Conservation (phyloP, 2,797 vertebrate species). For the Hydrophis major region DNA sequence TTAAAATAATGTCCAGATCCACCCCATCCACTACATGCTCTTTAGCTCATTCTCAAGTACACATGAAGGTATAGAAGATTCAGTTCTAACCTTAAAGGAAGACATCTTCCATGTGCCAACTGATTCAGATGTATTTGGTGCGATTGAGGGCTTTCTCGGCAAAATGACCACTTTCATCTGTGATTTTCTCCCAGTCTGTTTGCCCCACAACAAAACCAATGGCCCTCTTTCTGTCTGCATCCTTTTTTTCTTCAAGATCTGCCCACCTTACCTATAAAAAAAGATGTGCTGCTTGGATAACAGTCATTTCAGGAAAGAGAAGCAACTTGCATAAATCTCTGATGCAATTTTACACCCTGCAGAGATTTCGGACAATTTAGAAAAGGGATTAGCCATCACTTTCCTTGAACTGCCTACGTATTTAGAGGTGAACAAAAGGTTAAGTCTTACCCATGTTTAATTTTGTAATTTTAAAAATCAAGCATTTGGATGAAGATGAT, state of each 20-base stretch:
- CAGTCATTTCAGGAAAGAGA: slow-evolving; percentile 38
- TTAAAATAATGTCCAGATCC: not conserved
- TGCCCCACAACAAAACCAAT: slow-evolving; percentile 99
- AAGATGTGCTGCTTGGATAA: slow-evolving; percentile 60
- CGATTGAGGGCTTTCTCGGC: slow-evolving; percentile 98
- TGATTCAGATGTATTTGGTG: slow-evolving; percentile 96
- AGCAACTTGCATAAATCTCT: slow-evolving; percentile 5
- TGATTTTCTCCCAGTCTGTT: slow-evolving; percentile 99
- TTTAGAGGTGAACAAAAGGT: not conserved
- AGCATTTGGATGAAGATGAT: not conserved
- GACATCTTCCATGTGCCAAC: slow-evolving; percentile 63
- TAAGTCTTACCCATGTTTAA: slow-evolving; percentile 20
- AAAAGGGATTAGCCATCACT: not conserved
- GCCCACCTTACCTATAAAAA: slow-evolving; percentile 93
- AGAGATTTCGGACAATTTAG: slow-evolving; percentile 17
- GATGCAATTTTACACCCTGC: slow-evolving; percentile 4
- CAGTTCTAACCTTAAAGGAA: slow-evolving; percentile 67
- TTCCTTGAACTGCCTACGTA: not conserved
- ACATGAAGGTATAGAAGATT: not conserved
- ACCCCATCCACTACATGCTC: not conserved
- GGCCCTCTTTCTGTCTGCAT: slow-evolving; percentile 94
- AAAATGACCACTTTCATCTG: slow-evolving; percentile 95
- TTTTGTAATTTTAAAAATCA: slow-evolving; percentile 8
- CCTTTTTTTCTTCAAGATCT: slow-evolving; percentile 97
- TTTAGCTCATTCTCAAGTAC: not conserved